phyloP scores from a whole-genome alignment of 1,140 invertebrate genomes.

The Ptiloglossa arizonensis region DNA sequence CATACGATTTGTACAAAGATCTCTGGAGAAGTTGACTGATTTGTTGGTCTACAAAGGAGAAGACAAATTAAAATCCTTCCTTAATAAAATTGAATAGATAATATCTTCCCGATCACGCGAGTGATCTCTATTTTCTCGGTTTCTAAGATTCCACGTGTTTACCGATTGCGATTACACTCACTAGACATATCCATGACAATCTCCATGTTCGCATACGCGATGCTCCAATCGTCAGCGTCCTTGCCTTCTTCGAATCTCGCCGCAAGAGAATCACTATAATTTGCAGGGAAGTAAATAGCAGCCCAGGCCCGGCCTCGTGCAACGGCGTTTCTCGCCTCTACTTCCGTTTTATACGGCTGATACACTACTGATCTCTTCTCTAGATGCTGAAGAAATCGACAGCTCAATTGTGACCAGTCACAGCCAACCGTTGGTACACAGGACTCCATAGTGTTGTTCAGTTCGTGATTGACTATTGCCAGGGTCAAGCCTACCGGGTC shows the following conservation, averaged over 20 bases:
- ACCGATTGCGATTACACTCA: slow-evolving; percentile 80
- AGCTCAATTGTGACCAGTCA: slow-evolving; percentile 87
- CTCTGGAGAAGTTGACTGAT: slow-evolving; percentile 91
- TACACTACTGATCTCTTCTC: slow-evolving; percentile 84
- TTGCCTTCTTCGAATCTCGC: slow-evolving; percentile 87
- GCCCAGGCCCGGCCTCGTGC: slow-evolving; percentile 90
- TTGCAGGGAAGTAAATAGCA: slow-evolving; percentile 89
- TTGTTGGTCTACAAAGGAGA: slow-evolving; percentile 89
- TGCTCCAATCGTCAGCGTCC: slow-evolving; percentile 86
- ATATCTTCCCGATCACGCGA: too few relatives aligned
- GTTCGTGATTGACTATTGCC: slow-evolving; percentile 93
- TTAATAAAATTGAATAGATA: too few relatives aligned
- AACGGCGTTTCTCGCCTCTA: slow-evolving; percentile 87
- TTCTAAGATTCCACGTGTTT: too few relatives aligned
- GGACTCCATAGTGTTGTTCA: slow-evolving; percentile 82
- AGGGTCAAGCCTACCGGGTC: slow-evolving; percentile 92
- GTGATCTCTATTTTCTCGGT: too few relatives aligned
- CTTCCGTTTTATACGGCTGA: slow-evolving; percentile 81
- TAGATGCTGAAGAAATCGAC: slow-evolving; percentile 88
- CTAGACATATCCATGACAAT: slow-evolving; percentile 95
- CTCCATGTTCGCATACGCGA: slow-evolving; percentile 88
- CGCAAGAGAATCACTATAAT: slow-evolving; percentile 91
- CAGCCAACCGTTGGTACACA: slow-evolving; percentile 83
- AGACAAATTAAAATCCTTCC: not conserved
- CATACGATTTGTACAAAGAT: slow-evolving; percentile 88